A percentile compares a stretch with the other conserved stretches of the same genome.
These are phyloP conservation scores for Furcifer pardalis DNA, from an alignment of 2,797 vertebrate species.

Conservation along the genomic window DNA sequence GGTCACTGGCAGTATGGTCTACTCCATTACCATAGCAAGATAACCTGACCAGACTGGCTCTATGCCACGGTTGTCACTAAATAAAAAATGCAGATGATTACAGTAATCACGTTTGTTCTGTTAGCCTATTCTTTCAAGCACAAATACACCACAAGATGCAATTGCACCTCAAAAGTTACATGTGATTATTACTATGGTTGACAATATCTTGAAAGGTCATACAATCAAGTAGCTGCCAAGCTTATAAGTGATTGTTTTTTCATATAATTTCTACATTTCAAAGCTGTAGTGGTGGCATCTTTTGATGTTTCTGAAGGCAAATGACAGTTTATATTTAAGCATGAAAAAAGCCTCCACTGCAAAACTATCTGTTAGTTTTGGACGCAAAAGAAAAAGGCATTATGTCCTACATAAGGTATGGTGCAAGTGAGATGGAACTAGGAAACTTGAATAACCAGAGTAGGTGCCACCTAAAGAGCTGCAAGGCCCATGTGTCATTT, in stretches of 20 bases:
- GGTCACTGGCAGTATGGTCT: no score
- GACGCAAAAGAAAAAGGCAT: background rate
- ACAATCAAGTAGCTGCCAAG: background rate
- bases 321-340: background rate
- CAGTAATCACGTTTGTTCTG: background rate
- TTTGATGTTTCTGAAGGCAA: background rate
- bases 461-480: background rate
- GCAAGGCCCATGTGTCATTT: background rate
- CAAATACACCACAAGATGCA: background rate
- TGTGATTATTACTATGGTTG: background rate
- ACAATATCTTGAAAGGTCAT: background rate
- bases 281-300: background rate
- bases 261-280: background rate
- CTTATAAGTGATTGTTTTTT: background rate
- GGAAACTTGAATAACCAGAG: background rate
- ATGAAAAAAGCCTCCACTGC: background rate
- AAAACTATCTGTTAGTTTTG: background rate
- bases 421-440: background rate
- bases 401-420: background rate
- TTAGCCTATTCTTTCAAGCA: background rate
- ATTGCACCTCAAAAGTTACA: background rate
- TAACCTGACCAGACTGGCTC: no score
- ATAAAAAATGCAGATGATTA: background rate
- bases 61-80: background rate
- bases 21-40: no score